These are phyloP conservation scores for Lophotriccus pileatus DNA, from an alignment of 2,797 vertebrate genomes.

Conservation along the genomic window DNA sequence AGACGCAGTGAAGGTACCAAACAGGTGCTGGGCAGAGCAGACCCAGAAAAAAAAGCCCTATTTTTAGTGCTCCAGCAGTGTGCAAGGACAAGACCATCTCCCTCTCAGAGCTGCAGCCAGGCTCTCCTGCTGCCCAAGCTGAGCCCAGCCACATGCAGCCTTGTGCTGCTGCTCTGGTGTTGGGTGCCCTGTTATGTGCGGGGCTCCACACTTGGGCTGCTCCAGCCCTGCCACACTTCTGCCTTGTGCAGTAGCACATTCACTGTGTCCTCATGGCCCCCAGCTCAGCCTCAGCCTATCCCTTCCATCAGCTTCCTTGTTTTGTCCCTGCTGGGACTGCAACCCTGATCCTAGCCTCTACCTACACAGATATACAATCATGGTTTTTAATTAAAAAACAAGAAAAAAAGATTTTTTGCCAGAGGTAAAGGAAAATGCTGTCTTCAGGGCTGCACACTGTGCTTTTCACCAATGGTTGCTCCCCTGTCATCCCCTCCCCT, in stretches of 20 bases:
- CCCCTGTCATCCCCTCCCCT: not conserved
- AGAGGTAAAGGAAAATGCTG: not conserved
- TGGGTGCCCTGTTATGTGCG: not conserved
- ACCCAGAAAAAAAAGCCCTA: not conserved
- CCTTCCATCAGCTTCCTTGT: not conserved
- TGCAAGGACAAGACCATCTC: fast-evolving
- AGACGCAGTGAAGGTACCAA: not conserved
- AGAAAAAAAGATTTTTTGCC: not conserved
- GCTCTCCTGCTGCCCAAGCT: not conserved
- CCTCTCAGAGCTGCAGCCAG: not conserved
- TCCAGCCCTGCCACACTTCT: fast-evolving
- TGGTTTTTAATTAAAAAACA: not conserved
- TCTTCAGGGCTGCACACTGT: not conserved
- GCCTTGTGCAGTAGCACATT: not conserved
- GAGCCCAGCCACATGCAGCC: not conserved
- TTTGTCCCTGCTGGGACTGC: not conserved
- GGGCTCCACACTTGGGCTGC: not conserved
- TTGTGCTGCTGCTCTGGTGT: fast-evolving
- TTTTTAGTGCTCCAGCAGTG: fast-evolving
- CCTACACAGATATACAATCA: not conserved
- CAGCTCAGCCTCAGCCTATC: not conserved
- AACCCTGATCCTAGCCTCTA: not conserved
- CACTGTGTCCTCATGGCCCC: not conserved
- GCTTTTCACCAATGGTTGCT: not conserved
- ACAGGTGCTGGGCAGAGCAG: not conserved